phyloP scores from a whole-genome alignment of 2,797 vertebrate genomes.

The Mus caroli region DNA sequence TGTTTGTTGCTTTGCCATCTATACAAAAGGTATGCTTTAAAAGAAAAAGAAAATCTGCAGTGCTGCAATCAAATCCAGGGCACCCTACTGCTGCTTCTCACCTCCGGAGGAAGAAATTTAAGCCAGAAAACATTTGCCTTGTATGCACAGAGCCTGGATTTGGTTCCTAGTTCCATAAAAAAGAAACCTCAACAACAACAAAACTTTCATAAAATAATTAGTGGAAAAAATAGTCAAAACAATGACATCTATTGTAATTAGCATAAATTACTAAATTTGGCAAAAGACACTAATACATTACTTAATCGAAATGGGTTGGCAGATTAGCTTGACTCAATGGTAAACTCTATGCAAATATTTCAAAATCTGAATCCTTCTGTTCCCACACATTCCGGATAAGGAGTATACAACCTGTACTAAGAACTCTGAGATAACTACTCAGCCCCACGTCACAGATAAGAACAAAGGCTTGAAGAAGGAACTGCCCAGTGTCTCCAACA shows the following conservation, averaged over 20 bases:
- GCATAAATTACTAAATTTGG: slow-evolving; percentile 1
- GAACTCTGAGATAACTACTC: background rate
- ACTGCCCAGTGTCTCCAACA: background rate
- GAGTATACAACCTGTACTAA: background rate
- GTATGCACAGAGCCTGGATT: background rate
- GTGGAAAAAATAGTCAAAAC: background rate
- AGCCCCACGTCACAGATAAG: background rate
- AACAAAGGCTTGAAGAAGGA: background rate
- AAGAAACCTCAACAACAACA: background rate
- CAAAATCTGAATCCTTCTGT: background rate
- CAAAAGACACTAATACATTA: background rate
- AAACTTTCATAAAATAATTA: slow-evolving; percentile 21
- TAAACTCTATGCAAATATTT: slow-evolving; percentile 4
- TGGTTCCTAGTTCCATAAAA: background rate
- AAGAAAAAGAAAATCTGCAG: background rate
- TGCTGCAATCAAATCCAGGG: background rate
- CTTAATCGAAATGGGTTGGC: background rate
- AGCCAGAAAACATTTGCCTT: background rate
- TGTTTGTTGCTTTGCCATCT: background rate
- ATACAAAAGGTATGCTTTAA: background rate
- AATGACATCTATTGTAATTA: background rate
- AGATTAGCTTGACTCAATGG: background rate
- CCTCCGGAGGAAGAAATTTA: background rate
- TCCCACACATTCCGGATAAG: slow-evolving; percentile 3
- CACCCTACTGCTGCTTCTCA: background rate